phyloP scores from a whole-genome alignment of 2,797 vertebrate species.

The Gastrophryne carolinensis region DNA sequence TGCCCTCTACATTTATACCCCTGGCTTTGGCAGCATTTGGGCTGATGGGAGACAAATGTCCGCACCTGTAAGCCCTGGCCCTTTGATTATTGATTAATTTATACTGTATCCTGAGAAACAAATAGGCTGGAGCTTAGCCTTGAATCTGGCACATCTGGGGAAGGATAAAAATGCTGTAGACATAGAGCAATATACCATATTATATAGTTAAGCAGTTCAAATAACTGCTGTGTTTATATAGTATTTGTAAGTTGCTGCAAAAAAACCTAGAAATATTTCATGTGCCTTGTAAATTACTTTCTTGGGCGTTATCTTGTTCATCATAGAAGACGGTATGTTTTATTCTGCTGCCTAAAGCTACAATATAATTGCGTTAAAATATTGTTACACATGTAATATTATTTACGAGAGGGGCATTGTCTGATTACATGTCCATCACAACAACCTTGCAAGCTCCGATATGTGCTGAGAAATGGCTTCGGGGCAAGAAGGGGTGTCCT shows the following conservation, averaged over 20 bases:
- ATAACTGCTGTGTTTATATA: background rate
- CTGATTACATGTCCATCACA: slow-evolving; percentile 19
- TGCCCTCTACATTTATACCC: too few relatives aligned
- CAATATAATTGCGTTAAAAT: slow-evolving; percentile 32
- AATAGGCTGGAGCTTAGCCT: too few relatives aligned
- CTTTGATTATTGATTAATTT: too few relatives aligned
- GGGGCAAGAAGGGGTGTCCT: slow-evolving; percentile 5
- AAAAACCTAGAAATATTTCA: background rate
- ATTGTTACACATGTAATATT: slow-evolving; percentile 7
- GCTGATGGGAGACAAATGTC: too few relatives aligned
- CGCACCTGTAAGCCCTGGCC: too few relatives aligned
- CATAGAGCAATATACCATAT: too few relatives aligned
- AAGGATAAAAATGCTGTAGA: too few relatives aligned
- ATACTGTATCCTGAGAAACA: too few relatives aligned
- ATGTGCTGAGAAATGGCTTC: background rate
- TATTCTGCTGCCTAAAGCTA: slow-evolving; percentile 35
- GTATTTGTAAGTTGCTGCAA: background rate
- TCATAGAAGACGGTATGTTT: slow-evolving; percentile 30
- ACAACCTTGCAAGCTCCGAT: background rate
- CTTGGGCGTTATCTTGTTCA: background rate
- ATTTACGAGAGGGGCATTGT: slow-evolving; percentile 12
- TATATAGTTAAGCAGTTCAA: background rate
- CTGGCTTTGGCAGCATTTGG: too few relatives aligned
- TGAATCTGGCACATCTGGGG: too few relatives aligned
- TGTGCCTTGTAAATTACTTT: background rate